Base-by-base conservation (phyloP, 2,113 vertebrate genomes). In the Lathamus discolor region DNA sequence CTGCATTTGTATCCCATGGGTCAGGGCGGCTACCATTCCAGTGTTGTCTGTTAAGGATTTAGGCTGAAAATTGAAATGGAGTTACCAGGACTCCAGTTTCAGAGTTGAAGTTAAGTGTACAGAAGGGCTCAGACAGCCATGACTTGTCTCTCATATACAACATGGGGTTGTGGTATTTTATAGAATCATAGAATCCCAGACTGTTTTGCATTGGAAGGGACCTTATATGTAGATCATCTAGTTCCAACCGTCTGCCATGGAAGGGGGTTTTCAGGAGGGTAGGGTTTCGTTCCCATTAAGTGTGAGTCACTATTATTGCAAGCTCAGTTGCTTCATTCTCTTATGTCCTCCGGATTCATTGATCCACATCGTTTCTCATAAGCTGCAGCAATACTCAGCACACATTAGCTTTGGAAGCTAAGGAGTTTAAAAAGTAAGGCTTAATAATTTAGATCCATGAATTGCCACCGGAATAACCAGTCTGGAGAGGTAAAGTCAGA, bases 21-120 rank as follows among this genome's bases (percentile, higher is more conserved):
- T 6, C 46, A n/a, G 62, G 0, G 20, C 80, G 66, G 44, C 25
- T 43, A 3, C 1, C 0, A 2, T 7, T 7, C 5, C 10, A 4
- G 27, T 13, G 28, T 2, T 10, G 14, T 10, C 35, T 46, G 3
- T 0, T 33, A 25, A 59, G 37, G 33, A 22, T 41, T 19, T 9
- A 25, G 49, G 22, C 55, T 91, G 55, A 51, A 69, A 46, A 46
- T 18, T 16, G 27, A 13, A 44, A 52, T 5, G 4, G 20, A 13
- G 1, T 31, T 25, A 13, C 10, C 8, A 10, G 73, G 14, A 25
- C 15, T 79, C 4, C 16, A 10, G 29, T 64, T 86, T 52, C 15
- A 24, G 49, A 11, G 14, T 39, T 0, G 1, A 22, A 68, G 19
- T 33, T 41, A 74, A 80, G 28, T 7, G 2, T 7, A 16, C 5